Percentiles rank a stretch among this genome's conserved stretches.
These are phyloP conservation scores for Chelmon rostratus DNA, from an alignment of 2,797 vertebrate genomes.

Conservation along the genomic window DNA sequence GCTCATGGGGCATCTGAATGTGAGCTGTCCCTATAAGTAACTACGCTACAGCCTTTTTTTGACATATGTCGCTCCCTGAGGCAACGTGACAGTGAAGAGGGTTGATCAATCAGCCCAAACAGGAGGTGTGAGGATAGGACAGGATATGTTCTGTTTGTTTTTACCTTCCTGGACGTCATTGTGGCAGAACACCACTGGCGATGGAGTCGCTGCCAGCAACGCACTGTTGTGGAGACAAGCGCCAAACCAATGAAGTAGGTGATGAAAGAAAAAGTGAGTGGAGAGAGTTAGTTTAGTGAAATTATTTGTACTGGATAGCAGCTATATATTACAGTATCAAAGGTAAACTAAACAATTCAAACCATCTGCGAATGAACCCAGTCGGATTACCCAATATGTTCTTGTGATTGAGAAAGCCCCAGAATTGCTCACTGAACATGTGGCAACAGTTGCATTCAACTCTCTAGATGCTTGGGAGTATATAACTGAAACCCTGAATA, in stretches of 20 bases:
- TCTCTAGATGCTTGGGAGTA: background rate
- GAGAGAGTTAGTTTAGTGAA: background rate
- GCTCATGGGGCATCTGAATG: constrained; percentile 23
- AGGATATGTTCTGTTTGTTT: constrained; percentile 15
- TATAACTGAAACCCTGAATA: background rate
- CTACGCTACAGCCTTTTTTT: constrained; percentile 1
- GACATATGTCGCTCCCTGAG: constrained; percentile 23
- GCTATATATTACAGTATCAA: background rate
- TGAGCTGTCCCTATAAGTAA: constrained; percentile 46
- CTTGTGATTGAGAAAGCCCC: background rate
- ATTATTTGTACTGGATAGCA: background rate
- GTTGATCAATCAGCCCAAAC: constrained; percentile 23
- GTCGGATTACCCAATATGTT: background rate
- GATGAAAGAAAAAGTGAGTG: background rate
- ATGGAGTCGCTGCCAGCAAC: constrained; percentile 89
- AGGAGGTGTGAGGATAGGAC: background rate
- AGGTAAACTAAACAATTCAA: background rate
- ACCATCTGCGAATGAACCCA: background rate
- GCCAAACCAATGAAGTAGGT: background rate
- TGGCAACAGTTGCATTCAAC: background rate
- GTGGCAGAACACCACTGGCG: constrained; percentile 96
- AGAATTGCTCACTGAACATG: background rate
- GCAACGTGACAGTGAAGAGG: constrained; percentile 20
- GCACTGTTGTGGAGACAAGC: constrained; percentile 74
- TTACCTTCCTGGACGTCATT: constrained; percentile 98